These are phyloP conservation scores for Hyperoplus lanceolatus DNA, from an alignment of 2,797 vertebrate genomes.

Conservation along the genomic window DNA sequence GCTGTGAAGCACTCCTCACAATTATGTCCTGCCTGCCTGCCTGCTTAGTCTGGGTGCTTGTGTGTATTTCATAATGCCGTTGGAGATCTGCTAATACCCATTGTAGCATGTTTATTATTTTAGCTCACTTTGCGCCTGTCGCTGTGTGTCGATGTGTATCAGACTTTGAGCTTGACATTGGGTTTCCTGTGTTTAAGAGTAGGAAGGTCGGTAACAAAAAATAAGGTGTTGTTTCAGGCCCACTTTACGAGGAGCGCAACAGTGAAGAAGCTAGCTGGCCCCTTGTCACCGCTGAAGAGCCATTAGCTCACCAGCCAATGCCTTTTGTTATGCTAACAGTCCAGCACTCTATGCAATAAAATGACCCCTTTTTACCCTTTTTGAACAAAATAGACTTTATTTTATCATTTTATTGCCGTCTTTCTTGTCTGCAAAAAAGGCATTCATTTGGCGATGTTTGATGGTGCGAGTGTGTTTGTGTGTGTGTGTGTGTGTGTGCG, in stretches of 20 bases:
- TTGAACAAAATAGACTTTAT: constrained; percentile 86
- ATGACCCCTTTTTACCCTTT: constrained; percentile 84
- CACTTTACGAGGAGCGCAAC: constrained; percentile 81
- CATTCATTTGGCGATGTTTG: constrained; percentile 82
- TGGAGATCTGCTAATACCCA: constrained; percentile 42
- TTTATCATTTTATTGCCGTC: constrained; percentile 85
- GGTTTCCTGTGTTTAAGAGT: constrained; percentile 61
- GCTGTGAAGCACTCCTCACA: constrained; percentile 87
- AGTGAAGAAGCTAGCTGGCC: constrained; percentile 83
- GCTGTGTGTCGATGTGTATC: constrained; percentile 24
- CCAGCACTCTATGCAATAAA: constrained; percentile 81
- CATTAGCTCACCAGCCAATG: constrained; percentile 84
- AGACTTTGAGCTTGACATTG: constrained; percentile 64
- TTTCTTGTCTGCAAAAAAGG: constrained; percentile 77
- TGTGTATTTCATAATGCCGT: constrained; percentile 47
- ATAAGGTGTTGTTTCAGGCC: constrained; percentile 69
- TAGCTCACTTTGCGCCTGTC: constrained; percentile 27
- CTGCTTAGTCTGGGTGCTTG: constrained; percentile 59
- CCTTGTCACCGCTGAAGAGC: constrained; percentile 84
- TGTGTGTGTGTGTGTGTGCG: constrained; percentile 28
- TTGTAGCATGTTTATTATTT: constrained; percentile 57
- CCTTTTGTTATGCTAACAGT: constrained; percentile 87
- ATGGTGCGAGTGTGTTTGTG: constrained; percentile 79
- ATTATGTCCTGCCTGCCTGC: constrained; percentile 85
- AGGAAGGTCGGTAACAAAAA: constrained; percentile 59